phyloP scores from a whole-genome alignment of 2,113 vertebrate genomes.

The Symphodus melops region DNA sequence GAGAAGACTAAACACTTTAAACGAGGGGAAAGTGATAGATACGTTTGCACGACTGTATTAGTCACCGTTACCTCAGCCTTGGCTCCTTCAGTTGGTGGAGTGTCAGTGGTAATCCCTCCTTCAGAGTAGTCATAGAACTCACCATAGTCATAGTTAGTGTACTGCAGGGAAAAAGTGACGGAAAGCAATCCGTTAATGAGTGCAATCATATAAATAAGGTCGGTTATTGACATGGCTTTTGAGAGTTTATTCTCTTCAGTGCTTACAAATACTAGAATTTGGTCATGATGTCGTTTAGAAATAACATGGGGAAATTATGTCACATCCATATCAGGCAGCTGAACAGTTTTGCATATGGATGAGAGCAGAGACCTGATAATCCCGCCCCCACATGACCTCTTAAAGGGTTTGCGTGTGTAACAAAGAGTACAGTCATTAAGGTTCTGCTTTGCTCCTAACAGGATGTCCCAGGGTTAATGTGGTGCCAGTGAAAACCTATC shows the following conservation, averaged over 20 bases:
- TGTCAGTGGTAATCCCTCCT: slow-evolving; percentile 86
- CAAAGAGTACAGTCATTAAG: slow-evolving; percentile 45
- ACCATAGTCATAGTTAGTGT: slow-evolving; percentile 91
- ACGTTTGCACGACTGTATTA: not conserved
- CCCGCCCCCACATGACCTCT: not conserved
- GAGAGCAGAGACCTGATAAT: not conserved
- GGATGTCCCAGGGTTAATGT: slow-evolving; percentile 53
- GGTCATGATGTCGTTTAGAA: slow-evolving; percentile 38
- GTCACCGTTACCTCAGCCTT: slow-evolving; percentile 88
- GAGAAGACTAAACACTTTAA: not conserved
- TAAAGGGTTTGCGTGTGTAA: slow-evolving; percentile 34
- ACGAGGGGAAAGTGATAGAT: not conserved
- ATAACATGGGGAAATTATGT: slow-evolving; percentile 43
- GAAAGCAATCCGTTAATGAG: slow-evolving; percentile 71
- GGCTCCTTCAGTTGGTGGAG: slow-evolving; percentile 85
- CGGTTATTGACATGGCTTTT: slow-evolving; percentile 65
- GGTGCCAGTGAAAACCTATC: slow-evolving; percentile 40
- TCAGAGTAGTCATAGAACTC: slow-evolving; percentile 93
- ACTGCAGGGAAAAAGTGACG: slow-evolving; percentile 86
- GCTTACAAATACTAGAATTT: slow-evolving; percentile 2
- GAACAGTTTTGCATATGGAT: slow-evolving; percentile 28
- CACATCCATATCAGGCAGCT: slow-evolving; percentile 44
- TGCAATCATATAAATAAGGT: slow-evolving; percentile 62
- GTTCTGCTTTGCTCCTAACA: slow-evolving; percentile 52
- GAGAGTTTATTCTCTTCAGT: not conserved